Evolutionary conservation across 1,140 invertebrate species (phyloP), one percentile per base, ranked within the genome.

Genomic region (Ips nitidus): DNA sequence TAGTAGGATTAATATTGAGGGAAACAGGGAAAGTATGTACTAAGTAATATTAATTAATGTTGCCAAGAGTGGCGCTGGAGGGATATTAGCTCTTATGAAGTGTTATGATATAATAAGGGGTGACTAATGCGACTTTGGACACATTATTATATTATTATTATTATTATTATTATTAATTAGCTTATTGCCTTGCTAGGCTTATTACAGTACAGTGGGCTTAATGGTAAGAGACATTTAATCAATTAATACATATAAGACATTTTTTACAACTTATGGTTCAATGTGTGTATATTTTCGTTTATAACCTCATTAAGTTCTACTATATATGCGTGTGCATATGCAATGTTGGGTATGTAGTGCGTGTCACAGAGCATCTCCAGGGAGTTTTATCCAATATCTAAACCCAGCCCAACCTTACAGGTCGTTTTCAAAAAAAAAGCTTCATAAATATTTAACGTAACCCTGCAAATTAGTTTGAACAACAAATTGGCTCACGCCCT

Each of bases 281-380:
- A 22, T 22, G 22, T 22, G 22, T 22, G 22, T 57, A 47, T 63
- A 56, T 69, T 63, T 64, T 42, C 41, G 71, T 67, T 69, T 74
- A 72, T 67, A 70, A 53, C 66, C 62, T 70, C 67, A 76, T 74
- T 76, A 76, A 74, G 69, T 60, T 55, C 66, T 71, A 74, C 22
- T 22, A 22, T 74, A 69, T 76, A 76, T 76, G 75, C 74, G 75
- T 76, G 73, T 72, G 67, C 72, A 75, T 74, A 65, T 75, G 73
- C 71, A 72, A 56, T 71, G 69, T 70, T 36, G 8, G 6, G 72
- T 73, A 69, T 73, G 64, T 57, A 69, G 72, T 76, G 73, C 75
- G 75, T 76, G 75, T 58, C 57, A 37, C 38, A 41, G 55, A 40
- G 56, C 60, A 58, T 69, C 75, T 73, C 70, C 47, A 36, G 70